These are phyloP conservation scores for Cavia aperea DNA, from an alignment of 2,113 vertebrate genomes.

Conservation along the genomic window DNA sequence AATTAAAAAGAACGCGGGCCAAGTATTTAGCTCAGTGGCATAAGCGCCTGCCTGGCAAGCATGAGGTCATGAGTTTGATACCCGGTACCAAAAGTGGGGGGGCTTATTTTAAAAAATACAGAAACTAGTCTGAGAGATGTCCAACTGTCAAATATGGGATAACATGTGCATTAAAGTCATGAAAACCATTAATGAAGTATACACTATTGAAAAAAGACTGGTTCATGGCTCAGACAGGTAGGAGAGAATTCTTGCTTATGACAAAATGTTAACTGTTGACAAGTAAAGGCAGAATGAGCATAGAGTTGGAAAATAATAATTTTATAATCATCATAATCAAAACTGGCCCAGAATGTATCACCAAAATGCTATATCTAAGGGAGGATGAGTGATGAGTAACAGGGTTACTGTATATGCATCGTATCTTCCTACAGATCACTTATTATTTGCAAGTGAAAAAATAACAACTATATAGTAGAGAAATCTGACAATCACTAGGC, in stretches of 20 bases:
- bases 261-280: conserved; percentile 20
- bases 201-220: neutral
- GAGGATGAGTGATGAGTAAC: neutral
- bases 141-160: neutral
- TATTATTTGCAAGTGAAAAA: neutral
- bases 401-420: neutral
- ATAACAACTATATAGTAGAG: neutral
- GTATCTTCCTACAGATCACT: neutral
- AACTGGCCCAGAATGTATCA: conserved; percentile 4
- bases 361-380: neutral
- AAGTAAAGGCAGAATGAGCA: neutral
- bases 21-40: no score
- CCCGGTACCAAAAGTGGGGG: no score
- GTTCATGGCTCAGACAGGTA: neutral
- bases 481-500: neutral
- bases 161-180: neutral
- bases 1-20: neutral
- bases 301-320: conserved; percentile 1
- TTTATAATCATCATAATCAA: conserved; percentile 11
- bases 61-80: no score
- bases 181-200: conserved; percentile 6
- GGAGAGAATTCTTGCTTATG: neutral
- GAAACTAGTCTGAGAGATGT: neutral
- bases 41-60: no score
- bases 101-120: neutral